These are phyloP conservation scores for Hydractinia symbiolongicarpus DNA, from an alignment of 30 jellyfish, hydroid and myxozoan species.

Conservation along the genomic window DNA sequence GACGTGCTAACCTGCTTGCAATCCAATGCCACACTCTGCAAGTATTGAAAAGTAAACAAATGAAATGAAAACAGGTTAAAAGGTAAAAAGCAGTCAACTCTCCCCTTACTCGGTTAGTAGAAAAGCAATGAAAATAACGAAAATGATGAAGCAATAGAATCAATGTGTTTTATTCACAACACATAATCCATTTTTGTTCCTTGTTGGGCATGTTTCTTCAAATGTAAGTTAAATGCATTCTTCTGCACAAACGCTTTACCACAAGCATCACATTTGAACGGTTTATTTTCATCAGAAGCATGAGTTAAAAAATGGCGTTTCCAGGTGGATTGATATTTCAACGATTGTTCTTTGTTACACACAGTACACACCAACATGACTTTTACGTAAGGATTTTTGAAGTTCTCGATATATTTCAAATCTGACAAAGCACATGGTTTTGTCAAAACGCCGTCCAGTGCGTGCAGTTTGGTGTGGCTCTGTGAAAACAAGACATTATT, in stretches of 20 bases:
- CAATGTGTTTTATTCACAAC: not conserved
- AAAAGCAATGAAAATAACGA: too few species aligned
- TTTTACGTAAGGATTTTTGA: conserved; percentile 21
- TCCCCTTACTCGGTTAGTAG: too few species aligned
- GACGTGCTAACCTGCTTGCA: not conserved
- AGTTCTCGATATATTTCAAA: conserved; percentile 13
- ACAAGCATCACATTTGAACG: conserved; percentile 14
- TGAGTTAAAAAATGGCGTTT: conserved; percentile 23
- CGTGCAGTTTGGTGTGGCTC: too few species aligned
- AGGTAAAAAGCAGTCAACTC: not conserved
- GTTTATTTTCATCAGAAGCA: conserved; percentile 7
- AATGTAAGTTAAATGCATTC: not conserved
- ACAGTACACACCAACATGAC: conserved; percentile 20
- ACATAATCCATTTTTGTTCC: not conserved
- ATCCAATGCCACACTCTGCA: too few species aligned
- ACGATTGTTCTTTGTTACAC: conserved; percentile 35
- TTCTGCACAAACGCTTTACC: conserved; percentile 15
- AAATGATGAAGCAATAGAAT: too few species aligned
- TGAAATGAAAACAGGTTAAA: not conserved
- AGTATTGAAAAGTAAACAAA: not conserved
- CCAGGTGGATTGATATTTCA: conserved; percentile 23
- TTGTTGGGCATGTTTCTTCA: not conserved
- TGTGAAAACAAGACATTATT: too few species aligned
- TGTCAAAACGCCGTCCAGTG: too few species aligned
- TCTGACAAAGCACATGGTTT: not conserved